Evolutionary conservation across 2,797 vertebrate genomes (phyloP), one percentile per base, ranked within the genome.

Genomic region (Lepilemur ruficaudatus): DNA sequence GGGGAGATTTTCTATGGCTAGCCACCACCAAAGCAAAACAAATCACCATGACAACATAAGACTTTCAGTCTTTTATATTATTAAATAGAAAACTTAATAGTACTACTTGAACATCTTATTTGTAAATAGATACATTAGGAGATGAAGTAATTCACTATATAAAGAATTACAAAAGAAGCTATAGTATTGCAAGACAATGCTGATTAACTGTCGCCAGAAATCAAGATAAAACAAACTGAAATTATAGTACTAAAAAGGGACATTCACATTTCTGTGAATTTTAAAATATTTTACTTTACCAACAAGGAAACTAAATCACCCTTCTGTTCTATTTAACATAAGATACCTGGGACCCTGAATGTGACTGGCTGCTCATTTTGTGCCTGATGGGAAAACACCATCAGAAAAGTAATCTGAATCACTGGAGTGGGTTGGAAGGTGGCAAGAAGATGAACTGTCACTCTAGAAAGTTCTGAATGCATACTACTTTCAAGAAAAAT

Each of bases 181-280:
- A 7, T 43, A 76, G n/a, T 67, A 35, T 75, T 86, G 20, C 35
- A 85, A 80, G 14, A 7, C 22, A 96, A 7, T 79, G 65, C n/a
- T 73, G 38, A 67, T 65, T 25, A 94, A 96, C 12, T 76, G 41
- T 65, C 15, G 84, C 28, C 65, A 67, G 48, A 94, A 85, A 96
- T 84, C 72, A 93, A 92, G 67, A 76, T 75, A 79, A 91, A 87
- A 55, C 43, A 87, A 67, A 38, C 7, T 48, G 41, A 88, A 92
- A 75, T 43, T 32, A 86, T 7, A 55, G 67, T 89, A 43, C 23
- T 88, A 55, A 89, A 67, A 73, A 92, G 52, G 10, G 4, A 17
- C 22, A 70, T 43, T 85, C 23, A 80, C 4, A 46, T 86, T 92
- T 92, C 72, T 61, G n/a, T 23, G 76, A 81, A 41, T 55, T 63